Base-by-base conservation (phyloP, 2,797 vertebrate species). In the Sebastes reedi region DNA sequence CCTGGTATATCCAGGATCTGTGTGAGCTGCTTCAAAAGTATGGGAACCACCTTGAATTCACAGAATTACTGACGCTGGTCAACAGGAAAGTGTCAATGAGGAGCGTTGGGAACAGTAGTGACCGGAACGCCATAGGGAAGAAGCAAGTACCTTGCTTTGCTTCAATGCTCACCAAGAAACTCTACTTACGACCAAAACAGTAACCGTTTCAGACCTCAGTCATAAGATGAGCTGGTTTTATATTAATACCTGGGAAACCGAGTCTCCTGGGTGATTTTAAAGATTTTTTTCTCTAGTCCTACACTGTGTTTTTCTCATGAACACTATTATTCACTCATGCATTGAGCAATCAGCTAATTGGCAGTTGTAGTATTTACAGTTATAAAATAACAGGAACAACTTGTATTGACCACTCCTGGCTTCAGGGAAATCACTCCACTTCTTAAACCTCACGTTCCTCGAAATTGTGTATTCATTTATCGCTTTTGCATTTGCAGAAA, bases 71-170 rank as follows among this genome's bases (percentile, higher is more conserved):
- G 69, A 99, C 96, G 0, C 80, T 99, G 11, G 97, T 99, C 74
- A 99, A 99, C 91, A 96, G 98, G 83, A 98, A 96, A 71, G 99
- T 99, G 54, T 97, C 98, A 0, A 87, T 93, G 78, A 97, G 98
- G 80, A 95, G 68, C 1, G 98, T 99, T 3, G 91, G 67, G 3
- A 29, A 60, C 1, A 89, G 90, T 82, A 89, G 0, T 1, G 96
- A 97, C 62, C 75, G 0, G 0, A 91, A 4, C 0, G 94, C 96
- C 5, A 93, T 97, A 4, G 98, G 98, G 29, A 99, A 99, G 91
- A 99, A 99, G 83, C 99, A 99, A 92, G 96, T 99, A 3, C 98
- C 99, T 29, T 99, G 97, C 87, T 99, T 99, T 87, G 96, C 97
- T 9, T 99, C 99, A 0, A 99, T 99, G 99, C 94, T 99, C 79